Evolutionary conservation across 2,888 invertebrate species (phyloP).

Genomic region (Lycophotia porphyrea): DNA sequence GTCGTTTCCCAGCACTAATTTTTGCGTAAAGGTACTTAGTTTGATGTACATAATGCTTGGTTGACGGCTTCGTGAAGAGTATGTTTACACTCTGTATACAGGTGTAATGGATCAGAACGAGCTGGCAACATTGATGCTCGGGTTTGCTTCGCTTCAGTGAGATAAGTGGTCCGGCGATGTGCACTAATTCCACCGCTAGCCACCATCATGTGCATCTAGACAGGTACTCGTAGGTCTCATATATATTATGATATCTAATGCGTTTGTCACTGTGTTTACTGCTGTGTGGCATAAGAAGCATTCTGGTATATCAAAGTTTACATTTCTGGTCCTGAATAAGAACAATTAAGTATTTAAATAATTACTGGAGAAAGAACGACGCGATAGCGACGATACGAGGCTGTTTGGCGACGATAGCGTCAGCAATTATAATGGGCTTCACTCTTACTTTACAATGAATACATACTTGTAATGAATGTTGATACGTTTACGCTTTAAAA

Average conservation of each 20-base stretch:
- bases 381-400: no score
- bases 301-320: not conserved
- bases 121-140: constrained; percentile 24
- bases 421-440: not conserved
- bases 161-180: constrained; percentile 52
- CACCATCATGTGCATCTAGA: constrained; percentile 37
- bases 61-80: no score
- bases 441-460: not conserved
- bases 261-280: not conserved
- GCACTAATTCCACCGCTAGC: constrained; percentile 64
- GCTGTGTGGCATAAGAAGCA: not conserved
- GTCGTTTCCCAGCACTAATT: no score
- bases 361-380: not conserved
- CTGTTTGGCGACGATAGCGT: no score
- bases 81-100: not conserved
- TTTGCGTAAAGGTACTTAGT: no score
- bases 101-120: constrained; percentile 36
- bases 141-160: constrained; percentile 55
- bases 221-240: constrained; percentile 11
- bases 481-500: not conserved
- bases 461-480: not conserved
- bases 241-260: not conserved
- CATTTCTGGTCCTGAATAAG: not conserved
- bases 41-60: no score
- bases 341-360: not conserved